Base-by-base conservation (phyloP, 2,797 vertebrate species). In the Leptoclinus maculatus region DNA sequence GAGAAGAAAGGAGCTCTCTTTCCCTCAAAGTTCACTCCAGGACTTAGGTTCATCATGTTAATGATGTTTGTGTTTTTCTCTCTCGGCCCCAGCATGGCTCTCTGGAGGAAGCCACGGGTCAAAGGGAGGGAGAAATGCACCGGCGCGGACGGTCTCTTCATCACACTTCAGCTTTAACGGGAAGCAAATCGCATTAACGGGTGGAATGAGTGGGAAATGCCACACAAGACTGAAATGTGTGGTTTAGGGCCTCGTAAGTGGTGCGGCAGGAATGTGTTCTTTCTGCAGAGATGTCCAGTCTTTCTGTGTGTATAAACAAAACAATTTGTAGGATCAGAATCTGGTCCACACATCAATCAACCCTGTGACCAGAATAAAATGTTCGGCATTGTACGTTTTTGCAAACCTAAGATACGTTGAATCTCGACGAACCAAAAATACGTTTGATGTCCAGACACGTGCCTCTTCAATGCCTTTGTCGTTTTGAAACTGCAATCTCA, bases 41-140 rank as follows among this genome's bases (percentile, higher is more conserved):
- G 84, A 79, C 83, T 71, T 19, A 32, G 47, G 47, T 45, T 76
- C 74, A 13, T 82, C 56, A 67, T 88, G 77, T 23, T 83, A 76
- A 87, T 79, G 66, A 74, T 82, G 83, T 87, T 87, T 86, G 72
- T 79, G 72, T 86, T 87, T 81, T 83, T 62, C 82, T 67, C 76
- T 70, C 23, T 1, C 12, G 70, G 68, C 69, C 83, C 79, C 75
- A 74, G 65, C 57, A 59, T 12, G 47, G 59, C 45, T 80, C 83
- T 38, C 51, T 25, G 27, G 80, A 78, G 66, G 58, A 72, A 73
- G 74, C 73, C 77, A 63, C 66, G 39, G 84, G 71, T 82, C 80
- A 84, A 14, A n/a, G 6, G 21, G 34, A 79, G 51, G 38, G 51
- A 47, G 65, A 74, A 80, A 71, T 16, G 59, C 60, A 49, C 36